A percentile compares a stretch with the other conserved stretches of the same genome.
These are phyloP conservation scores for Epirrita christyi DNA, from an alignment of 2,888 invertebrate genomes.

Conservation along the genomic window DNA sequence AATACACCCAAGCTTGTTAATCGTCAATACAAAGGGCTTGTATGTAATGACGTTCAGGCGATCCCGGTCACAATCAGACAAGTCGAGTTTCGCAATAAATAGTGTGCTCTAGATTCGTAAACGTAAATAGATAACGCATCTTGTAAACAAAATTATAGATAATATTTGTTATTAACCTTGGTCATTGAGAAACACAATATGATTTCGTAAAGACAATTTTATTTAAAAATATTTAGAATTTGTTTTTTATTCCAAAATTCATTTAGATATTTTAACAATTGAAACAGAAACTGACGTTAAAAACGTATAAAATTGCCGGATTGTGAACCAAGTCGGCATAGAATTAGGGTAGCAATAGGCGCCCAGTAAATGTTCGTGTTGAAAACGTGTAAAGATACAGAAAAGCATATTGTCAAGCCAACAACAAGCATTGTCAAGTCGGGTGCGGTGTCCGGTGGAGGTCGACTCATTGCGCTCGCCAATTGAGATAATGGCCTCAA, in stretches of 20 bases:
- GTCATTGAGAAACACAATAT: conserved; percentile 8
- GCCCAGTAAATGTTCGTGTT: conserved; percentile 7
- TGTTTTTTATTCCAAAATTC: too few relatives aligned
- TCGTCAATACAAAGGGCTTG: too few relatives aligned
- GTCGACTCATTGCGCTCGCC: conserved; percentile 76
- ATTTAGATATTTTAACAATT: too few relatives aligned
- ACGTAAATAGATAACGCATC: conserved; percentile 40
- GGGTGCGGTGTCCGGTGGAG: conserved; percentile 80
- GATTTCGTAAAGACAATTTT: background rate
- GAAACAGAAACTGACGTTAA: too few relatives aligned
- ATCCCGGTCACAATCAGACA: conserved; percentile 42
- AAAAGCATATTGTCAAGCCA: conserved; percentile 72
- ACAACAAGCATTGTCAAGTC: conserved; percentile 67
- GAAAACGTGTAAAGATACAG: conserved; percentile 48
- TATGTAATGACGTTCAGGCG: conserved; percentile 22
- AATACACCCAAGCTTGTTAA: too few relatives aligned
- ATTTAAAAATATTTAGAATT: background rate
- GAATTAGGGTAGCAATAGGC: too few relatives aligned
- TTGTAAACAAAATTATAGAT: conserved; percentile 35
- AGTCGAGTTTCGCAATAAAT: conserved; percentile 47
- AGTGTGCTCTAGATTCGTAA: conserved; percentile 52
- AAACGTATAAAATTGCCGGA: too few relatives aligned
- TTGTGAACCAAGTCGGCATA: too few relatives aligned
- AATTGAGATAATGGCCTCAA: conserved; percentile 83
- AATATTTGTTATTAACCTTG: conserved; percentile 32